Conservation (phyloP, 2,888 invertebrate species). For the Diadromus collaris region DNA sequence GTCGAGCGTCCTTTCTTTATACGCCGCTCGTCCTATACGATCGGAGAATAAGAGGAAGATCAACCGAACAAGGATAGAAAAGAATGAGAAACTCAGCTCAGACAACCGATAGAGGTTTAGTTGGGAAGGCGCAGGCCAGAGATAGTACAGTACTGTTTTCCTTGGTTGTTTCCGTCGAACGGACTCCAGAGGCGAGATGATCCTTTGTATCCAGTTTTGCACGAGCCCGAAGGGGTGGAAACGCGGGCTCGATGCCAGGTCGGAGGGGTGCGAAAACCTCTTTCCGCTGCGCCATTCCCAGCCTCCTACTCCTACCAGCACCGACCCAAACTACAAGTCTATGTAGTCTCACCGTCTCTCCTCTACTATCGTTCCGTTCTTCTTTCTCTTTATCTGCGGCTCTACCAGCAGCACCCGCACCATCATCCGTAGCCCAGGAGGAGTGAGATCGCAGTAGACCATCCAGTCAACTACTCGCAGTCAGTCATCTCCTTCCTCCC, state of each 20-base stretch:
- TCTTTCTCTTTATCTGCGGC: conserved; percentile 26
- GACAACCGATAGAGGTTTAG: conserved; percentile 5
- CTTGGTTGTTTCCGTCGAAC: conserved; percentile 47
- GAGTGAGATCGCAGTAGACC: conserved; percentile 13
- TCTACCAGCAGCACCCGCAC: conserved; percentile 13
- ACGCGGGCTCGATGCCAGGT: conserved; percentile 71
- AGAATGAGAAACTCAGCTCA: conserved; percentile 6
- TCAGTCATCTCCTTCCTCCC: conserved; percentile 16
- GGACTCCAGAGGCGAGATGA: conserved; percentile 50
- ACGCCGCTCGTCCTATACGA: neutral
- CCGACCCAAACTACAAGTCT: conserved; percentile 17
- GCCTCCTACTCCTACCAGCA: conserved; percentile 12
- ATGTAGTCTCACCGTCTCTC: conserved; percentile 35
- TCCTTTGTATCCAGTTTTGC: conserved; percentile 65
- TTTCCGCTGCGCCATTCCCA: conserved; percentile 65
- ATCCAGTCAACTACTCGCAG: conserved; percentile 18
- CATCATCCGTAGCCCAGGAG: neutral
- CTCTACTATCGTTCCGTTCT: conserved; percentile 9
- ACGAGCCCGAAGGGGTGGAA: conserved; percentile 18
- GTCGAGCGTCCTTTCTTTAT: neutral
- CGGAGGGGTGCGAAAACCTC: conserved; percentile 68
- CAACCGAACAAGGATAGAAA: conserved; percentile 2
- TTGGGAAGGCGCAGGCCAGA: neutral
- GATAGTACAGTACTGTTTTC: conserved; percentile 45
- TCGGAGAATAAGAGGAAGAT: conserved; percentile 4